Percentiles rank a stretch among this genome's conserved stretches.
Conservation (phyloP, 2,113 vertebrate species). For the Hemibagrus wyckioides region DNA sequence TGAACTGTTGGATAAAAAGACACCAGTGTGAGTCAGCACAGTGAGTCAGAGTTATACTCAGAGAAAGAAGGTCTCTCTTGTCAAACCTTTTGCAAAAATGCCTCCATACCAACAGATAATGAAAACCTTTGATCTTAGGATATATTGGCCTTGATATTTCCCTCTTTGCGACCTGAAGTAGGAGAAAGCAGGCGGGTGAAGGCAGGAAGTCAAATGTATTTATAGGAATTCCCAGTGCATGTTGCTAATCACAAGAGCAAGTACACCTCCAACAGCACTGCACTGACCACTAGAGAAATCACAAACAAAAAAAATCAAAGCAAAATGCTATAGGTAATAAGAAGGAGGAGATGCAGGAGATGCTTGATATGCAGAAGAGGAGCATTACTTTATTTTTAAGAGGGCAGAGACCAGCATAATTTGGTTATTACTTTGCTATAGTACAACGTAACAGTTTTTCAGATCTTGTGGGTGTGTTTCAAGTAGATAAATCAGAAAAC, state of each 20-base stretch:
- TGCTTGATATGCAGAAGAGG: background rate
- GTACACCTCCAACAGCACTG: background rate
- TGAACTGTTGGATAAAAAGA: conserved; percentile 10
- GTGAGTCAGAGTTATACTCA: background rate
- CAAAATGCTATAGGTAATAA: background rate
- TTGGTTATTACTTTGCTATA: background rate
- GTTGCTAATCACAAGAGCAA: background rate
- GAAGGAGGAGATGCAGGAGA: too few relatives aligned
- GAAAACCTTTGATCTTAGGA: background rate
- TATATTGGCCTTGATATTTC: background rate
- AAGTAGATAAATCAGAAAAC: background rate
- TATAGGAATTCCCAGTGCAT: background rate
- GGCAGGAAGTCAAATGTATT: conserved; percentile 3
- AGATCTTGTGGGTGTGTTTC: background rate
- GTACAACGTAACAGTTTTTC: background rate
- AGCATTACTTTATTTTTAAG: background rate
- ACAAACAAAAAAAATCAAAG: background rate
- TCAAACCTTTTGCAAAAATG: background rate
- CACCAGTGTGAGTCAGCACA: background rate
- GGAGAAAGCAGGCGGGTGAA: background rate
- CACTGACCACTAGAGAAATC: conserved; percentile 1
- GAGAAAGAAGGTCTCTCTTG: background rate
- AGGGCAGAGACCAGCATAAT: background rate
- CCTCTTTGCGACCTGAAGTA: background rate
- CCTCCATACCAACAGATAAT: background rate